Evolutionary conservation across 2,888 invertebrate species (phyloP).

Genomic region (Parthenolecanium corni): DNA sequence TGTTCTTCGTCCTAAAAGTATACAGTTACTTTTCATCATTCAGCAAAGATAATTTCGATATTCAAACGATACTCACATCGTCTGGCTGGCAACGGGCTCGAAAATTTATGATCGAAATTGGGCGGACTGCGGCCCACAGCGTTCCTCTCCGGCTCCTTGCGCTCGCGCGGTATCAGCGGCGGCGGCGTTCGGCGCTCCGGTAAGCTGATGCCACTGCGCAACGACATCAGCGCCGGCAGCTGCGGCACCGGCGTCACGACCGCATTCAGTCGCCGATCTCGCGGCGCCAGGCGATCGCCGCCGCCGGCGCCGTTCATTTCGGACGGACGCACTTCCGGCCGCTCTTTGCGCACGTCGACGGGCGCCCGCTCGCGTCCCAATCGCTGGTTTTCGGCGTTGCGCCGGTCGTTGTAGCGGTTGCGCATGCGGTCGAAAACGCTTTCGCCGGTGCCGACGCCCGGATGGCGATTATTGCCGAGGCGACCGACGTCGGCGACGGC

Average conservation of each 20-base stretch:
- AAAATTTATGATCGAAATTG: conserved; percentile 7
- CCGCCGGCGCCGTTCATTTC: not conserved
- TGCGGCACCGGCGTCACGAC: not conserved
- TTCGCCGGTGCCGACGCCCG: not conserved
- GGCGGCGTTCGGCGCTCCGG: not conserved
- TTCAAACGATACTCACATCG: not conserved
- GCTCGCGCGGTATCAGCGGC: not conserved
- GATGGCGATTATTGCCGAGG: not conserved
- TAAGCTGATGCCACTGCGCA: not conserved
- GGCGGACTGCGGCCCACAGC: not conserved
- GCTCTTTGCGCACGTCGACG: not conserved
- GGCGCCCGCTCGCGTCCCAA: conserved; percentile 5
- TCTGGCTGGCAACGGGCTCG: conserved; percentile 3
- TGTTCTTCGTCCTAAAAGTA: too few relatives aligned
- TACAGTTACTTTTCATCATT: too few relatives aligned
- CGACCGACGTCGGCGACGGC: not conserved
- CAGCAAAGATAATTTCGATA: too few relatives aligned
- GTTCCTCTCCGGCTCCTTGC: conserved; percentile 8
- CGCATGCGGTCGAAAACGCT: conserved; percentile 22
- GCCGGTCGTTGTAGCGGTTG: conserved; percentile 14
- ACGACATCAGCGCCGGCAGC: too few relatives aligned
- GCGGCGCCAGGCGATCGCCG: not conserved
- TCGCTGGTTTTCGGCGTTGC: conserved; percentile 14
- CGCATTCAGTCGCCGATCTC: conserved; percentile 7
- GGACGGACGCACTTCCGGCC: not conserved